These are phyloP conservation scores for Salvelinus sp. DNA, from an alignment of 2,113 vertebrate species.

Conservation along the genomic window DNA sequence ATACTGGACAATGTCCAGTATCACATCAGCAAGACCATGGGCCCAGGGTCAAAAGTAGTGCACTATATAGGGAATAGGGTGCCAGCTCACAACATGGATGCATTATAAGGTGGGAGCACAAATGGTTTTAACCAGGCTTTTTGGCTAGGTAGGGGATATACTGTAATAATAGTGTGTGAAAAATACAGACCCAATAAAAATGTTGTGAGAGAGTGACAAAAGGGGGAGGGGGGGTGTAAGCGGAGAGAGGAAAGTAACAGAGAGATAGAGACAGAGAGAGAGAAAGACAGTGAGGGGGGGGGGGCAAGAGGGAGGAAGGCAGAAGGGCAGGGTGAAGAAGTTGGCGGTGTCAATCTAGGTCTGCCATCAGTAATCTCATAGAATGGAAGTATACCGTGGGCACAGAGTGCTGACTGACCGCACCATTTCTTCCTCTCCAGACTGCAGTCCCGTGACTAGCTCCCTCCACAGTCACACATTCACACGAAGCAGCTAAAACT, in stretches of 20 bases:
- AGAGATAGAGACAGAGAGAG: background rate
- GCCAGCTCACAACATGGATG: constrained; percentile 2
- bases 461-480: too few species aligned
- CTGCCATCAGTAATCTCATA: constrained; percentile 58
- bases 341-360: constrained; percentile 56
- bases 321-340: constrained; percentile 18
- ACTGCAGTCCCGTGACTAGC: background rate
- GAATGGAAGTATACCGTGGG: constrained; percentile 51
- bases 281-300: background rate
- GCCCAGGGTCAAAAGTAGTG: background rate
- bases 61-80: too few species aligned
- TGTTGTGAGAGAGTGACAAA: too few species aligned
- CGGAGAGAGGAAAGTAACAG: constrained; percentile 7
- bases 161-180: too few species aligned
- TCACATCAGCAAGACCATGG: background rate
- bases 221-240: constrained; percentile 30
- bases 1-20: background rate
- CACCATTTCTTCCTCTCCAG: constrained; percentile 20
- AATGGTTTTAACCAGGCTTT: too few species aligned
- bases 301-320: too few species aligned
- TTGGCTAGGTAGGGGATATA: too few species aligned
- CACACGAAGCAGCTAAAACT: too few species aligned
- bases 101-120: too few species aligned
- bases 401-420: constrained; percentile 41
- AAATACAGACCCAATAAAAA: too few species aligned